Base-by-base conservation (phyloP, 2,888 invertebrate species). In the Eristalis arbustorum region DNA sequence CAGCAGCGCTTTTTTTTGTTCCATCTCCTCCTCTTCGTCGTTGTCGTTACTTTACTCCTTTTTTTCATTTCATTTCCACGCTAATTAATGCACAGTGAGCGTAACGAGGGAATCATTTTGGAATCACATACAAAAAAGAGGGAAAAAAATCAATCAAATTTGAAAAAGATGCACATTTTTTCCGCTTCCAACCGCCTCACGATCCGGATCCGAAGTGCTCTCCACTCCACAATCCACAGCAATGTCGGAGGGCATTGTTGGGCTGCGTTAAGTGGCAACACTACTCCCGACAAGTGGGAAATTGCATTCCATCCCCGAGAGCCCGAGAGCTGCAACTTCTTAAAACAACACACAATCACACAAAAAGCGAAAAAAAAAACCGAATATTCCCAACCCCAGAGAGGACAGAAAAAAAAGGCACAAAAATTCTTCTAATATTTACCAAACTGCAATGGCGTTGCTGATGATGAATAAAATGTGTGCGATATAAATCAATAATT, bases 371-470 rank as follows among this genome's bases (percentile, higher is more conserved):
- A 14, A 59, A 59, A 6, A 2, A 59, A 22, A 22, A 59, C 3
- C 1, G 4, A 31, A 31, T 31, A 31, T 31, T 10, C 8, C 31
- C 31, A 31, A 14, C 34, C 34, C 31, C 22, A 57, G n/a, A n/a
- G n/a, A 0, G 59, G 14, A 23, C 18, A 61, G 59, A 10, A 64
- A 64, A 69, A 42, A 42, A 10, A 5, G 28, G 8, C 5, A 40
- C 42, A 49, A n/a, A 67, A 56, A 42, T 22, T 49, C 67, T 64
- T 76, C 75, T 63, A 84, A 83, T 87, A 83, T 83, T 87, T 87
- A 87, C 87, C 87, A 71, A 87, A 78, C 83, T 83, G 83, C 87
- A 87, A 83, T 83, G 83, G 87, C 85, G 84, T 73, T 87, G 82
- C 76, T 63, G 71, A 74, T 67, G 77, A 69, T 79, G 83, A 77